A percentile compares a stretch with the other conserved stretches of the same genome.
Conservation (phyloP, 23 tunicate species). For the Trididemnum clinides region DNA sequence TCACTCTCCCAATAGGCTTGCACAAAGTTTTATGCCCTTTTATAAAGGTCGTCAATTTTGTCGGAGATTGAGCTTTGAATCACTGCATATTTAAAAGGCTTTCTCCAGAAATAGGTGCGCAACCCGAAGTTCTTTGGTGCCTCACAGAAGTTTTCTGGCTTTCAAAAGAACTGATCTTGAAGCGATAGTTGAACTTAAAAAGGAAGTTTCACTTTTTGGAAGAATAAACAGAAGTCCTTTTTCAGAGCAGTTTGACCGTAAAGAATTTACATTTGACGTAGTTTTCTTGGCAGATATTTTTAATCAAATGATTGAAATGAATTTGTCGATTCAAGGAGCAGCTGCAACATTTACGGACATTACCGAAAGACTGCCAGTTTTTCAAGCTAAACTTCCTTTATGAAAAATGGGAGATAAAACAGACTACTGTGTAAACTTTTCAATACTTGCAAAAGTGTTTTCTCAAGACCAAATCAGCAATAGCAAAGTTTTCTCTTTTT, state of each 20-base stretch:
- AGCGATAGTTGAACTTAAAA: conserved; percentile 40
- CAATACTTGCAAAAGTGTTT: too few species aligned
- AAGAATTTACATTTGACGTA: conserved; percentile 31
- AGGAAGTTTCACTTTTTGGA: conserved; percentile 8
- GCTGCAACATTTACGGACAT: conserved; percentile 34
- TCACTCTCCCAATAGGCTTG: neutral
- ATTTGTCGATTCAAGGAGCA: conserved; percentile 46
- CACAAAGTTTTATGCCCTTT: conserved; percentile 15
- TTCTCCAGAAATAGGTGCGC: conserved; percentile 28
- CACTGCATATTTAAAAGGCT: too few species aligned
- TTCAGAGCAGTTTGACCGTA: conserved; percentile 31
- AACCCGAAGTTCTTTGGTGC: conserved; percentile 23
- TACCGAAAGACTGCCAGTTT: conserved; percentile 38
- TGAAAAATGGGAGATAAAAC: too few species aligned
- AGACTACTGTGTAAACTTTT: too few species aligned
- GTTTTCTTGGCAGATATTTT: conserved; percentile 47
- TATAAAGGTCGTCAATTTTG: conserved; percentile 51
- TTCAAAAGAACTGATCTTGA: conserved; percentile 25
- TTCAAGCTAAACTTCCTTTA: conserved; percentile 35
- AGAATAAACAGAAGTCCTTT: conserved; percentile 21
- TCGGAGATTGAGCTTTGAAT: conserved; percentile 27
- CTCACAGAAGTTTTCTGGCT: conserved; percentile 27
- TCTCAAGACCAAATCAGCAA: too few species aligned
- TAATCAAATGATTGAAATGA: conserved; percentile 32
- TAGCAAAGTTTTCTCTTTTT: too few species aligned